A percentile compares a stretch with the other conserved stretches of the same genome.
phyloP scores from a whole-genome alignment of 2,113 vertebrate genomes.

The Pluvianellus socialis region DNA sequence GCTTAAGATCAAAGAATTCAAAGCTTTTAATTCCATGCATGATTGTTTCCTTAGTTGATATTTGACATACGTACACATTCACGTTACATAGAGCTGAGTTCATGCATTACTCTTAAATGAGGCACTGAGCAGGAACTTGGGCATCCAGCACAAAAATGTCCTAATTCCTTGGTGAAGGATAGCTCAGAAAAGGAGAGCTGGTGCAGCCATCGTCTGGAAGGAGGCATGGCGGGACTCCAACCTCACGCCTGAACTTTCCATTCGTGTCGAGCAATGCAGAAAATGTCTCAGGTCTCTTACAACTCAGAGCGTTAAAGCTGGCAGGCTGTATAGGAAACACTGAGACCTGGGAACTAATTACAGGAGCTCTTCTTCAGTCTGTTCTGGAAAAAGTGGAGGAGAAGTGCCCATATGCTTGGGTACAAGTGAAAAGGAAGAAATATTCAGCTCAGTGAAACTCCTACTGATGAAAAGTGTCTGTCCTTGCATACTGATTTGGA shows the following conservation, averaged over 20 bases:
- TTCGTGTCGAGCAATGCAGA: neutral
- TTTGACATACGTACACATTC: neutral
- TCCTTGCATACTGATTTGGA: neutral
- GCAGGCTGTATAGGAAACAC: neutral
- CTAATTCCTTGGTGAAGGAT: neutral
- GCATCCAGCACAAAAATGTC: neutral
- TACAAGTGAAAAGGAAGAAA: neutral
- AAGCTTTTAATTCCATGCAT: neutral
- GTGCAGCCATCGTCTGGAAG: neutral
- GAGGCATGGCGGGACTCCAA: neutral
- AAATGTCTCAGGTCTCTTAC: neutral
- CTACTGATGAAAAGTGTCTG: neutral
- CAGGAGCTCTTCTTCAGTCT: neutral
- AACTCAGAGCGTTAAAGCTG: fast-evolving
- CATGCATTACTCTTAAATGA: neutral
- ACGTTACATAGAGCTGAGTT: neutral
- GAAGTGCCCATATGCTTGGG: neutral
- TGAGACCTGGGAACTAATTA: neutral
- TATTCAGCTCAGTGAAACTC: neutral
- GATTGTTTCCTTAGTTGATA: neutral
- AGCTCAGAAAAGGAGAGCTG: neutral
- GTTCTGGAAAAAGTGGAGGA: neutral
- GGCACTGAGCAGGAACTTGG: neutral
- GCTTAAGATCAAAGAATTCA: neutral
- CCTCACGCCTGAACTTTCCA: neutral